These are phyloP conservation scores for Pristionchus japonicus DNA, from an alignment of 2,888 invertebrate genomes.

Conservation along the genomic window DNA sequence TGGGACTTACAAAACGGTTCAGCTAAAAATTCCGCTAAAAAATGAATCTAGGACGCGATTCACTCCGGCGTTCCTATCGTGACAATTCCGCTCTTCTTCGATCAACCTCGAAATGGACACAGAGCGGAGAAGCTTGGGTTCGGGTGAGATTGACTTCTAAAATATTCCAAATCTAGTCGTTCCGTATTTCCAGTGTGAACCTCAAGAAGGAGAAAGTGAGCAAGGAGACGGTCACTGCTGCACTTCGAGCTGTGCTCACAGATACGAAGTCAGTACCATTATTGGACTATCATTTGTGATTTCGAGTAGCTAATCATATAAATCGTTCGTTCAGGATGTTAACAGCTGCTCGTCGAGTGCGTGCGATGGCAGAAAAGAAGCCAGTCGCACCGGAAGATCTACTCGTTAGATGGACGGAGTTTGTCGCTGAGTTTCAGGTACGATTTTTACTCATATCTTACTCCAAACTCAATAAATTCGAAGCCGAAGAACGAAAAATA, in stretches of 20 bases:
- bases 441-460: not conserved
- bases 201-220: slow-evolving; percentile 47
- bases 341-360: slow-evolving; percentile 53
- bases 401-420: slow-evolving; percentile 63
- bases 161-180: no score
- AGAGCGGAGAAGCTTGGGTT: slow-evolving; percentile 62
- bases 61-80: slow-evolving; percentile 60
- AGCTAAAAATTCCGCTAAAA: no score
- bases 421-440: slow-evolving; percentile 62
- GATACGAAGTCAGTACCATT: slow-evolving; percentile 42
- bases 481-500: no score
- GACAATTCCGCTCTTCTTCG: slow-evolving; percentile 62
- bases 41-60: slow-evolving; percentile 62
- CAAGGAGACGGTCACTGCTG: slow-evolving; percentile 30
- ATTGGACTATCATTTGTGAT: not conserved
- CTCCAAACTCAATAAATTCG: not conserved
- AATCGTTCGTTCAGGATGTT: slow-evolving; percentile 27
- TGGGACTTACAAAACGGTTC: no score
- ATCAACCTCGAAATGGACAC: slow-evolving; percentile 62
- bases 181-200: not conserved
- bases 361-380: slow-evolving; percentile 61
- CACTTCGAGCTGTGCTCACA: slow-evolving; percentile 46
- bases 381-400: slow-evolving; percentile 60
- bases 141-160: not conserved
- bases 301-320: no score